phyloP scores from a whole-genome alignment of 2,113 vertebrate genomes.

The Saccopteryx bilineata region DNA sequence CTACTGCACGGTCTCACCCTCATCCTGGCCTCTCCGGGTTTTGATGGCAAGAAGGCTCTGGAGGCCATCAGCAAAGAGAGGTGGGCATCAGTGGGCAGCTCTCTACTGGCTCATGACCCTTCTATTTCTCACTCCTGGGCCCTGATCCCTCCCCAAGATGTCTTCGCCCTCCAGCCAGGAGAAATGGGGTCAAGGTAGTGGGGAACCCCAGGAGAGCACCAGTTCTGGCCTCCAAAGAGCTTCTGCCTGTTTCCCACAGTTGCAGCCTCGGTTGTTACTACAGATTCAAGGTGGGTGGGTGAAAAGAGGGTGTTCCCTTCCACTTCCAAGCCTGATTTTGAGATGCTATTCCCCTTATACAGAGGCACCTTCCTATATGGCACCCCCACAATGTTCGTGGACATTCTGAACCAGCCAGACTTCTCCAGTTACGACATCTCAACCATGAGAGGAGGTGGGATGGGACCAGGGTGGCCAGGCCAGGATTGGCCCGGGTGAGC shows the following conservation, averaged over 20 bases:
- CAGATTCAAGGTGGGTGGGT: constrained; percentile 4
- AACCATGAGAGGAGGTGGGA: constrained; percentile 89
- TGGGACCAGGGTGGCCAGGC: background rate
- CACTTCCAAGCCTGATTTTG: constrained; percentile 55
- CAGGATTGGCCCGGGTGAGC: background rate
- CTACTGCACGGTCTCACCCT: constrained; percentile 88
- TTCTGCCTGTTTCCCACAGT: background rate
- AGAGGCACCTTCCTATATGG: constrained; percentile 87
- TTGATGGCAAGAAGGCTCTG: constrained; percentile 89
- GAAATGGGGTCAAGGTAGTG: background rate
- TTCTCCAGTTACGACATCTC: constrained; percentile 91
- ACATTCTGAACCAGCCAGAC: constrained; percentile 92
- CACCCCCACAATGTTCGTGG: constrained; percentile 97
- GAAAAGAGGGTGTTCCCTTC: background rate
- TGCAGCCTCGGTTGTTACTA: background rate
- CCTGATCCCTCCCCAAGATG: background rate
- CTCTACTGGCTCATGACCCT: background rate
- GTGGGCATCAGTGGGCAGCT: constrained; percentile 84
- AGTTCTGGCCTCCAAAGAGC: background rate
- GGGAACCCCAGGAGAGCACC: background rate
- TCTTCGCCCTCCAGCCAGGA: background rate
- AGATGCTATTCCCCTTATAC: constrained; percentile 30
- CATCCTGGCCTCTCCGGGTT: constrained; percentile 90
- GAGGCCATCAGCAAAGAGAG: constrained; percentile 92
- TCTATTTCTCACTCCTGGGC: constrained; percentile 3